Conservation (phyloP, 2,888 invertebrate genomes). For the Glaucopsyche alexis region DNA sequence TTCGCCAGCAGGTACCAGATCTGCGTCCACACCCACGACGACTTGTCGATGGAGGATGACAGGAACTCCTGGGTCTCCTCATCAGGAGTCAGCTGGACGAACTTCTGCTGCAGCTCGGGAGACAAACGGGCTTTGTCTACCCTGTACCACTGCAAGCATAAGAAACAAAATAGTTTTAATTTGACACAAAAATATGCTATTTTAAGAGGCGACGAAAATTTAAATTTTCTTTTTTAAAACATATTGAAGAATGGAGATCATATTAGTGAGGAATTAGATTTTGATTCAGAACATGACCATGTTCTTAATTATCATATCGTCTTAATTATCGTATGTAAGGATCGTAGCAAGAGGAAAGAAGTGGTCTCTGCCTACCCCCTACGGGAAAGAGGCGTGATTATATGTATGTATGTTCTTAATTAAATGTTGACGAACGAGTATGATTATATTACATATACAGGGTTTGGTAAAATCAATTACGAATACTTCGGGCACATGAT, state of each 20-base stretch:
- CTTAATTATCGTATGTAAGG: too few relatives aligned
- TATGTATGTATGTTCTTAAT: too few relatives aligned
- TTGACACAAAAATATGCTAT: not conserved
- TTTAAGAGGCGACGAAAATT: too few relatives aligned
- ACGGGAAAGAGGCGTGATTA: too few relatives aligned
- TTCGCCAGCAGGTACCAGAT: constrained; percentile 93
- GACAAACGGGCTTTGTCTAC: constrained; percentile 80
- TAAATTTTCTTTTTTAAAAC: not conserved
- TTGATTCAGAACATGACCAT: too few relatives aligned
- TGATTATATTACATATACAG: not conserved
- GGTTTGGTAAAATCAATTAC: too few relatives aligned
- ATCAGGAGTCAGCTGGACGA: constrained; percentile 85
- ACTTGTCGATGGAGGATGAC: constrained; percentile 86
- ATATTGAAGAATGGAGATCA: not conserved
- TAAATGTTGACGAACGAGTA: not conserved
- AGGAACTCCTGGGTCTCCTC: constrained; percentile 87
- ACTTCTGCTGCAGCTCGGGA: constrained; percentile 77
- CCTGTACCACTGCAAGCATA: constrained; percentile 89
- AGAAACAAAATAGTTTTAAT: constrained; percentile 44
- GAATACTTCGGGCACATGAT: too few relatives aligned
- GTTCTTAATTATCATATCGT: too few relatives aligned
- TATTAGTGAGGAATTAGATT: not conserved
- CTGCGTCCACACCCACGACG: constrained; percentile 92
- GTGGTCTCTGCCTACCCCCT: too few relatives aligned
- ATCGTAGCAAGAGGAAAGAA: too few relatives aligned